Percentiles rank a stretch among this genome's conserved stretches.
phyloP scores from a whole-genome alignment of 2,888 invertebrate genomes.

The Parochlus steinenii region DNA sequence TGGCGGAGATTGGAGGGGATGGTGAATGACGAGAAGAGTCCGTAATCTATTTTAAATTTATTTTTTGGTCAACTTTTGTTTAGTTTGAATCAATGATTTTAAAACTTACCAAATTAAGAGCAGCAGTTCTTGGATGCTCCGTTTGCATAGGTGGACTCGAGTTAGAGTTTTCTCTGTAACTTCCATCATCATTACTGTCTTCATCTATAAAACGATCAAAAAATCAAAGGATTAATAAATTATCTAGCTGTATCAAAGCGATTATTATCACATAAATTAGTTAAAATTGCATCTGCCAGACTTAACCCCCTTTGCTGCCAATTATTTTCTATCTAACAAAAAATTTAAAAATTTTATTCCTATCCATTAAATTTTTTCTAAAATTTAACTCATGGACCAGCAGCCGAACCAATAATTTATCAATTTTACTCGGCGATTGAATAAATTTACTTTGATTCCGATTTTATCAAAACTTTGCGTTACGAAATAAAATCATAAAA shows the following conservation, averaged over 20 bases:
- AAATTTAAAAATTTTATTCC: no score
- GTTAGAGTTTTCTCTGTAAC: conserved; percentile 12
- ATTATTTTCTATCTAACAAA: no score
- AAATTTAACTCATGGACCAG: no score
- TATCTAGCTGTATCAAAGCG: background rate
- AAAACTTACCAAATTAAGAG: conserved; percentile 15
- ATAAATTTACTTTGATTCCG: no score
- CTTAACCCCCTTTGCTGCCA: no score
- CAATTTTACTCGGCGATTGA: no score
- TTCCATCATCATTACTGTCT: conserved; percentile 11
- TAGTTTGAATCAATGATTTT: background rate
- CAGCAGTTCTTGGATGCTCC: conserved; percentile 12
- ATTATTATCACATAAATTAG: no score
- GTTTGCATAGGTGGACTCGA: conserved; percentile 10
- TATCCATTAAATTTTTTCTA: no score
- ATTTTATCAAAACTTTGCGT: no score
- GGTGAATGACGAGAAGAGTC: conserved; percentile 14
- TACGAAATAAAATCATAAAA: no score
- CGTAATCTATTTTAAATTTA: conserved; percentile 13
- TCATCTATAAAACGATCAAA: conserved; percentile 7
- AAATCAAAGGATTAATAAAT: background rate
- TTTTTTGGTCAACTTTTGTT: background rate
- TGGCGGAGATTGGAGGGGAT: conserved; percentile 17
- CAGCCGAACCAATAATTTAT: no score
- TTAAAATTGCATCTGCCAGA: no score